Percentiles rank a stretch among this genome's conserved stretches.
phyloP scores from a whole-genome alignment of 2,888 invertebrate genomes.

The Drosophila atripex region DNA sequence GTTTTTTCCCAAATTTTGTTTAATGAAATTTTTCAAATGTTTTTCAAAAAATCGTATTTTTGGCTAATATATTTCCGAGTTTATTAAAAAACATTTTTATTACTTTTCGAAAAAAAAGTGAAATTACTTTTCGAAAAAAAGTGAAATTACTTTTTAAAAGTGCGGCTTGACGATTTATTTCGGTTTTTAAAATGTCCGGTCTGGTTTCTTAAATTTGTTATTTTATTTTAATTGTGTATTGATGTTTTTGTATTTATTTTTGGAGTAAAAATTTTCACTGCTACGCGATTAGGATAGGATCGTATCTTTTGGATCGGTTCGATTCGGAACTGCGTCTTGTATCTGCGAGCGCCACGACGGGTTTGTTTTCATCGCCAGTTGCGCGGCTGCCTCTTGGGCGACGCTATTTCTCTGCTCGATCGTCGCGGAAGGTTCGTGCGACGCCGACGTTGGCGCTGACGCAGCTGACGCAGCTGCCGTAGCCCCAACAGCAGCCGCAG shows the following conservation, averaged over 20 bases:
- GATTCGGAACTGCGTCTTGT: slow-evolving; percentile 68
- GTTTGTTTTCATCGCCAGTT: slow-evolving; percentile 75
- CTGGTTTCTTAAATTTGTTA: background rate
- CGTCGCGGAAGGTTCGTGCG: slow-evolving; percentile 62
- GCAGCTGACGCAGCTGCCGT: slow-evolving; percentile 8
- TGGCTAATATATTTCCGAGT: too few species aligned
- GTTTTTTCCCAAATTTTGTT: too few species aligned
- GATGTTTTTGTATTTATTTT: background rate
- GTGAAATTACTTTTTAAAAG: slow-evolving; percentile 22
- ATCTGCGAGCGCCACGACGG: slow-evolving; percentile 77
- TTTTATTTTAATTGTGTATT: slow-evolving; percentile 6
- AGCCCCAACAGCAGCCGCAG: slow-evolving; percentile 16
- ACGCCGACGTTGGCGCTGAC: slow-evolving; percentile 18
- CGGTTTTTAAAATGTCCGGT: slow-evolving; percentile 29
- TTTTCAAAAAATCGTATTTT: too few species aligned
- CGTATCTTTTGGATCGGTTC: slow-evolving; percentile 31
- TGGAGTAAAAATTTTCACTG: slow-evolving; percentile 55
- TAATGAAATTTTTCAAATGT: too few species aligned
- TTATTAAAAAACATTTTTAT: background rate
- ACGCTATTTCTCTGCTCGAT: slow-evolving; percentile 67
- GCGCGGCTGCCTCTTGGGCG: slow-evolving; percentile 74
- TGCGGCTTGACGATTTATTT: slow-evolving; percentile 11
- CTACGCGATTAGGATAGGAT: slow-evolving; percentile 35
- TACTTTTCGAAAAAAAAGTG: background rate
- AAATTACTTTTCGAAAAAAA: slow-evolving; percentile 26